Evolutionary conservation across 2,113 vertebrate species (phyloP).

Genomic region (Calonectris borealis): DNA sequence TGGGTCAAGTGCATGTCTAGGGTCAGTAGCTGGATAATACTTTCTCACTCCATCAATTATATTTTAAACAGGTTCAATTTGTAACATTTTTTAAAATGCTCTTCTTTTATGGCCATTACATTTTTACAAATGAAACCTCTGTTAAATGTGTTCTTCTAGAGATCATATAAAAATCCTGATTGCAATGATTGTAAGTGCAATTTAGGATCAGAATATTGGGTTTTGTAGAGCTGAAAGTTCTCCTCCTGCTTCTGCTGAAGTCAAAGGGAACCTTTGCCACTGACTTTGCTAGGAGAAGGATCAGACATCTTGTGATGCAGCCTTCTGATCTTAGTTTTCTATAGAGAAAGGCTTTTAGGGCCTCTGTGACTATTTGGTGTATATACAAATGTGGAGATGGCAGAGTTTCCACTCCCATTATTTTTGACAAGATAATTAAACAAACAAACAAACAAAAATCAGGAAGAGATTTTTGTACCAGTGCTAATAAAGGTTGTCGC

Average conservation of each 20-base stretch:
- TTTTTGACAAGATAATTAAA: conserved; percentile 39
- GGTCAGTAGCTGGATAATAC: not conserved
- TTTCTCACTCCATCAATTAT: not conserved
- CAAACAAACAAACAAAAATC: conserved; percentile 62
- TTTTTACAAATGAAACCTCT: not conserved
- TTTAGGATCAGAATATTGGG: not conserved
- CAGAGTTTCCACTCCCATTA: not conserved
- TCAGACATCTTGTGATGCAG: not conserved
- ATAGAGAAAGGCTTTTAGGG: not conserved
- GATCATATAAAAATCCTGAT: conserved; percentile 49
- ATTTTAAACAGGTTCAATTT: not conserved
- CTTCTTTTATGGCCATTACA: not conserved
- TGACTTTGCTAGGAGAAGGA: not conserved
- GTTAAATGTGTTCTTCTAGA: not conserved
- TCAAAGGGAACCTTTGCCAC: not conserved
- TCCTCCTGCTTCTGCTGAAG: not conserved
- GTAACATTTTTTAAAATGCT: not conserved
- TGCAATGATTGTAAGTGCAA: not conserved
- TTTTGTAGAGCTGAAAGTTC: not conserved
- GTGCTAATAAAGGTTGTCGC: conserved; percentile 7
- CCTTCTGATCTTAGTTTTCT: not conserved
- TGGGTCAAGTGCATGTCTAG: not conserved
- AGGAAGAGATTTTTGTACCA: conserved; percentile 17
- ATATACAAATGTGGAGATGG: not conserved
- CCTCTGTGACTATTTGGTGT: not conserved